These are phyloP conservation scores for Drosophila meridionalis DNA, from an alignment of 2,888 invertebrate genomes.

Conservation along the genomic window DNA sequence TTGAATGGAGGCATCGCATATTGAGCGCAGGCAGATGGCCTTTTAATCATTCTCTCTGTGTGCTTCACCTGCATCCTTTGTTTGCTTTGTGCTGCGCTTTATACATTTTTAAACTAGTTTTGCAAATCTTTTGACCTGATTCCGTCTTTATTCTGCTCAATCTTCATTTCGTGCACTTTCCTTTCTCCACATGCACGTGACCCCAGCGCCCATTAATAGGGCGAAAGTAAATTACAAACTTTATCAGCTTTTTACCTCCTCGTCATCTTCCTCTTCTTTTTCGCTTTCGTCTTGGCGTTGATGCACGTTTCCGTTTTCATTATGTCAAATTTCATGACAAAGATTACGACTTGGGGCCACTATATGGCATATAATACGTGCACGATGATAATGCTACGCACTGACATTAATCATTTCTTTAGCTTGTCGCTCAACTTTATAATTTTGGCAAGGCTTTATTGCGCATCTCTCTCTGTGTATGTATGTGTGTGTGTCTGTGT, in stretches of 20 bases:
- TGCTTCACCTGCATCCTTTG: not conserved
- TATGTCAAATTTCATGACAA: slow-evolving; percentile 67
- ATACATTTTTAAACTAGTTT: slow-evolving; percentile 7
- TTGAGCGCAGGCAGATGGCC: not conserved
- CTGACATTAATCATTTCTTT: slow-evolving; percentile 73
- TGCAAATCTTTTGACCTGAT: slow-evolving; percentile 33
- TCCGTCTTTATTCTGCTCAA: slow-evolving; percentile 36
- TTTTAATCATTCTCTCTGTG: not conserved
- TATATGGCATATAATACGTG: slow-evolving; percentile 47
- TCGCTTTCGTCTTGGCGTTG: slow-evolving; percentile 2
- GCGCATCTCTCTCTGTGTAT: not conserved
- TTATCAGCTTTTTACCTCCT: slow-evolving; percentile 35
- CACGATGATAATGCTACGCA: slow-evolving; percentile 49
- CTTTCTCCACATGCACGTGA: slow-evolving; percentile 40
- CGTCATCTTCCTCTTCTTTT: not conserved
- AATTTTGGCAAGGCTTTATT: slow-evolving; percentile 67
- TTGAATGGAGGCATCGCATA: not conserved
- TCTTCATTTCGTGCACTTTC: slow-evolving; percentile 26
- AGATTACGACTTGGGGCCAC: slow-evolving; percentile 39
- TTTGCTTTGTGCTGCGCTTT: not conserved
- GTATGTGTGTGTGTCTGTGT: slow-evolving; percentile 36
- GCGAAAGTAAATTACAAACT: slow-evolving; percentile 56
- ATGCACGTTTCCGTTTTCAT: slow-evolving; percentile 60
- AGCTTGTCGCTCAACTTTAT: slow-evolving; percentile 65
- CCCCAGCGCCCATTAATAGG: slow-evolving; percentile 36